Conservation (phyloP, 2,113 vertebrate species). For the Notothenia rossii region DNA sequence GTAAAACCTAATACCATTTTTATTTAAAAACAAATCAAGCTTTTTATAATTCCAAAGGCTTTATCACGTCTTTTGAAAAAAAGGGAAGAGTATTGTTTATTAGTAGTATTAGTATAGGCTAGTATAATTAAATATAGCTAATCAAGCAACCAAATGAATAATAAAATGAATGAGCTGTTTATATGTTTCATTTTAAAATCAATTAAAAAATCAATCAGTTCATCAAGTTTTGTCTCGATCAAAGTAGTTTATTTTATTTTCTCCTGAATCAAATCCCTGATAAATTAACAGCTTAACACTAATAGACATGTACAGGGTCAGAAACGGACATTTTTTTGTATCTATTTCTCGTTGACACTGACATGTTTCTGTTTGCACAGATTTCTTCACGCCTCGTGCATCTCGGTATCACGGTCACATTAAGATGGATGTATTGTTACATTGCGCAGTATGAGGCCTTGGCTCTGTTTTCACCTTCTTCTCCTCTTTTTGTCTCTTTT, state of each 20-base stretch:
- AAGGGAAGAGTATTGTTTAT: background rate
- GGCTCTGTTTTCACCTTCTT: background rate
- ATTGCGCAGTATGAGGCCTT: background rate
- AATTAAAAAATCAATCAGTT: too few species aligned
- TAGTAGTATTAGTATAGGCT: background rate
- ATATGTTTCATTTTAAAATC: too few species aligned
- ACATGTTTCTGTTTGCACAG: conserved; percentile 1
- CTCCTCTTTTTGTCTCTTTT: background rate
- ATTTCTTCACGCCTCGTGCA: conserved; percentile 1
- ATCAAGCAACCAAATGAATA: background rate
- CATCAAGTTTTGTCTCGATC: too few species aligned
- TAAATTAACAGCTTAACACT: background rate
- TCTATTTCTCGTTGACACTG: background rate
- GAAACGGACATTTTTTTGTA: background rate
- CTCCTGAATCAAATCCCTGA: background rate
- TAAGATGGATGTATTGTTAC: background rate
- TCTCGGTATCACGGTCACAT: background rate
- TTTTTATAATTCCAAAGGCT: background rate
- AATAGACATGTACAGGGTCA: background rate
- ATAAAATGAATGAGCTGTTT: too few species aligned
- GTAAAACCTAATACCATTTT: background rate
- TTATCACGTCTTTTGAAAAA: background rate
- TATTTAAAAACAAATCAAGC: background rate
- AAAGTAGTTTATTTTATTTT: background rate
- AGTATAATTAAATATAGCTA: background rate